Evolutionary conservation across 2,797 vertebrate species (phyloP).

Genomic region (Anas bahamensis): DNA sequence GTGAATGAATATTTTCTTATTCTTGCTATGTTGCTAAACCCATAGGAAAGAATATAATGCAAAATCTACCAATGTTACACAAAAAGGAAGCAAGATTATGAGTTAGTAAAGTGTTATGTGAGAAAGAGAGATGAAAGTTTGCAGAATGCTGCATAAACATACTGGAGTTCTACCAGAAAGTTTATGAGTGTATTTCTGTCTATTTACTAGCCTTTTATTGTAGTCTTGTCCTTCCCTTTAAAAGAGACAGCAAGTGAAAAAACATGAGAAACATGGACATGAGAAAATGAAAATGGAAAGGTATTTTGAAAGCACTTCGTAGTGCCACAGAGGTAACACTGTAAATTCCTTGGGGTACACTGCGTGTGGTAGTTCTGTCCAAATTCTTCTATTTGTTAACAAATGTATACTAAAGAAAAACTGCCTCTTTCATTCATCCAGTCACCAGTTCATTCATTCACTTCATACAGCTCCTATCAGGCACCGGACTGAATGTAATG

Average conservation of each 20-base stretch:
- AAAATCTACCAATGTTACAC: not conserved
- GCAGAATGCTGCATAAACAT: not conserved
- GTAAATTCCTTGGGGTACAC: not conserved
- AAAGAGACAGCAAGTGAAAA: not conserved
- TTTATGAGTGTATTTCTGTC: not conserved
- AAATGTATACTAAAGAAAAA: not conserved
- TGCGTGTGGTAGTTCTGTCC: not conserved
- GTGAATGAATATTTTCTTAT: conserved; percentile 9
- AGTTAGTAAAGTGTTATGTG: not conserved
- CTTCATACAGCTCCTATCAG: not conserved
- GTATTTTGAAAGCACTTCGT: not conserved
- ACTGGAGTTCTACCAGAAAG: not conserved
- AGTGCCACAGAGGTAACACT: not conserved
- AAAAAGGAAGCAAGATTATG: not conserved
- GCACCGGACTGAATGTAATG: not conserved
- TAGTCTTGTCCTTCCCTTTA: not conserved
- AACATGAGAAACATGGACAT: not conserved
- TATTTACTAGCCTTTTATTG: not conserved
- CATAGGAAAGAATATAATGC: not conserved
- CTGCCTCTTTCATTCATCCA: not conserved
- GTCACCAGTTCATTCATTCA: not conserved
- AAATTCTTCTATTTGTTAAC: not conserved
- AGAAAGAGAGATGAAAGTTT: not conserved
- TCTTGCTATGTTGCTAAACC: not conserved
- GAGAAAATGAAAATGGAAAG: not conserved